These are phyloP conservation scores for Notarius quadriscutis DNA, from an alignment of 2,113 vertebrate species.

Conservation along the genomic window DNA sequence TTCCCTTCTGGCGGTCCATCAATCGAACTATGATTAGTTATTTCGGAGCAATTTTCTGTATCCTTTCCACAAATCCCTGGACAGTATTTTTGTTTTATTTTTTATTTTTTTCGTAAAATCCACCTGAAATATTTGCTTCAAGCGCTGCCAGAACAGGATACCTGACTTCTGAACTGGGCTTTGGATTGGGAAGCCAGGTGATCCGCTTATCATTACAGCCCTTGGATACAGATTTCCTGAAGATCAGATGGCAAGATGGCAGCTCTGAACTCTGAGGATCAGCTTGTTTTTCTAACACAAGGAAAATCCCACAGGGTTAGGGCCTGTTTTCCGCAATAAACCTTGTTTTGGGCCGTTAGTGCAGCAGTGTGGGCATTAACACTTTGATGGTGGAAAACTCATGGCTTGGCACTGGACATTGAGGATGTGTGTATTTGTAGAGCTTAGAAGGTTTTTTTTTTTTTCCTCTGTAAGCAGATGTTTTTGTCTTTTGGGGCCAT, in stretches of 20 bases:
- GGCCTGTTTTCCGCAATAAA: constrained; percentile 27
- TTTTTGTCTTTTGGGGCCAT: background rate
- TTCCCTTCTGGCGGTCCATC: constrained; percentile 57
- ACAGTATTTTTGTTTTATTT: constrained; percentile 27
- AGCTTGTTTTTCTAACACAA: constrained; percentile 19
- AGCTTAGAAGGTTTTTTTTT: background rate
- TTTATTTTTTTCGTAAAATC: constrained; percentile 46
- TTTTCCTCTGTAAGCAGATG: background rate
- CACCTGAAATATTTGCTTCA: constrained; percentile 54
- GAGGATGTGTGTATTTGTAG: background rate
- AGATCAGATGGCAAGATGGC: constrained; percentile 41
- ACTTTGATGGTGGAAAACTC: constrained; percentile 12
- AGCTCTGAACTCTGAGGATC: constrained; percentile 15
- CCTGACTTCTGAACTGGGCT: constrained; percentile 40
- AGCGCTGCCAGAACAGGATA: constrained; percentile 42
- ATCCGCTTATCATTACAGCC: constrained; percentile 47
- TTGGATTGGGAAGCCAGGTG: constrained; percentile 40
- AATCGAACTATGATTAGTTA: constrained; percentile 59
- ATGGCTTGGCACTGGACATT: background rate
- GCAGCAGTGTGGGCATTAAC: background rate
- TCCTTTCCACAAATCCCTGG: constrained; percentile 43
- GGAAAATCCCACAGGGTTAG: constrained; percentile 22
- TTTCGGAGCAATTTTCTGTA: constrained; percentile 60
- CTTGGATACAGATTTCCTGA: constrained; percentile 21
- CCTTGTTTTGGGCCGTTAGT: background rate